Percentiles rank a stretch among this genome's conserved stretches.
Conservation (phyloP, 2,888 invertebrate species). For the Euclidia mi region DNA sequence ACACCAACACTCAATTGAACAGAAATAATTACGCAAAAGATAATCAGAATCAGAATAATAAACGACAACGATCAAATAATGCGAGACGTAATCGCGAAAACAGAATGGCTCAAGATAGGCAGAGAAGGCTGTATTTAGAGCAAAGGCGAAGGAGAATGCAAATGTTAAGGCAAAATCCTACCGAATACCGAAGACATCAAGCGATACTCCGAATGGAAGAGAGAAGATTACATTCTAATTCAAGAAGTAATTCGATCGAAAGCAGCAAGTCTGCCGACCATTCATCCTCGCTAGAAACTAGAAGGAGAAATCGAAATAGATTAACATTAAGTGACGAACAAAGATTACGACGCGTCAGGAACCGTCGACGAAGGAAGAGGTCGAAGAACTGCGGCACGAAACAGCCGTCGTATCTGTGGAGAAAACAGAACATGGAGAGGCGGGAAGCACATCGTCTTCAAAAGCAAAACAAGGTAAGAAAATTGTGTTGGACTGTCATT, state of each 20-base stretch:
- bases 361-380: slow-evolving; percentile 77
- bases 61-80: slow-evolving; percentile 77
- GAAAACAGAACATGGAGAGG: slow-evolving; percentile 64
- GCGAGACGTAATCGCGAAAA: slow-evolving; percentile 86
- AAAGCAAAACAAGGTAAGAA: slow-evolving; percentile 59
- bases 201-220: slow-evolving; percentile 74
- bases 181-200: slow-evolving; percentile 79
- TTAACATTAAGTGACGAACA: slow-evolving; percentile 59
- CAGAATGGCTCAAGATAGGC: slow-evolving; percentile 90
- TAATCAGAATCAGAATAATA: slow-evolving; percentile 56
- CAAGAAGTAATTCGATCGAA: slow-evolving; percentile 75
- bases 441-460: slow-evolving; percentile 56
- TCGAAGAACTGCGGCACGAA: slow-evolving; percentile 85
- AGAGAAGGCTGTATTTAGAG: slow-evolving; percentile 78
- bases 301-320: slow-evolving; percentile 66
- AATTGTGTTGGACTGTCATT: neutral
- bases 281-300: slow-evolving; percentile 47
- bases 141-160: slow-evolving; percentile 75
- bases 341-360: slow-evolving; percentile 71
- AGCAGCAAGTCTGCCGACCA: slow-evolving; percentile 71
- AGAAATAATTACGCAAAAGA: slow-evolving; percentile 60
- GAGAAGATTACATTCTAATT: slow-evolving; percentile 65
- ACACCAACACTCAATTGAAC: slow-evolving; percentile 67
- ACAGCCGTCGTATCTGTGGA: slow-evolving; percentile 84
- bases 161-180: slow-evolving; percentile 79